phyloP scores from a whole-genome alignment of 2,113 vertebrate genomes.

The Rhipidura dahli region DNA sequence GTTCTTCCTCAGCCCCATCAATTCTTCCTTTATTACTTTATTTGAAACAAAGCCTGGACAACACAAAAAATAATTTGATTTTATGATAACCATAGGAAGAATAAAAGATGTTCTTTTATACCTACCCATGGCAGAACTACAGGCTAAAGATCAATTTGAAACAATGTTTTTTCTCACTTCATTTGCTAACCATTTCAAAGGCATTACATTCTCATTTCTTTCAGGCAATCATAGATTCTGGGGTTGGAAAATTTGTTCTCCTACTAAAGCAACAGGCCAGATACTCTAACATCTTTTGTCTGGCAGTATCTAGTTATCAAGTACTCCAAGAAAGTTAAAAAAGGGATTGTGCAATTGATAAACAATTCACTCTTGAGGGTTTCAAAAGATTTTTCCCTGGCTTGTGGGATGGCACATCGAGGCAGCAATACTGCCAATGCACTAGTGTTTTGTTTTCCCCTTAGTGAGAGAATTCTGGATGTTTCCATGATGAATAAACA shows the following conservation, averaged over 20 bases:
- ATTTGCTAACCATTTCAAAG: slow-evolving; percentile 36
- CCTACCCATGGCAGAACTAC: slow-evolving; percentile 4
- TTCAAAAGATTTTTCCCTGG: neutral
- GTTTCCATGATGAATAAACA: neutral
- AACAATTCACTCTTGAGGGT: neutral
- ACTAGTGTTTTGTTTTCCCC: neutral
- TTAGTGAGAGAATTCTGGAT: neutral
- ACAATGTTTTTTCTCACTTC: slow-evolving; percentile 21
- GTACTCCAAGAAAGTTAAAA: neutral
- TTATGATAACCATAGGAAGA: slow-evolving; percentile 15
- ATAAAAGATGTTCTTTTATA: slow-evolving; percentile 36
- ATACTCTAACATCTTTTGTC: neutral
- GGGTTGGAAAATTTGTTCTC: neutral
- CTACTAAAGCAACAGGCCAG: neutral
- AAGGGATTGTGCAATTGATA: neutral
- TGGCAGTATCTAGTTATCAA: neutral
- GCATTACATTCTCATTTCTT: slow-evolving; percentile 26
- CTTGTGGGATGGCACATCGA: neutral
- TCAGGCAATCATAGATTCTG: neutral
- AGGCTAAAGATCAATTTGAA: slow-evolving; percentile 35
- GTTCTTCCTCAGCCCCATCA: slow-evolving; percentile 5
- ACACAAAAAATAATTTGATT: slow-evolving; percentile 41
- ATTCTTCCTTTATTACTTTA: slow-evolving; percentile 53
- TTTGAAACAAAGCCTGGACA: slow-evolving; percentile 39
- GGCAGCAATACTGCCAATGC: neutral